A percentile compares a stretch with the other conserved stretches of the same genome.
Conservation (phyloP, 2,888 invertebrate genomes). For the Patella pellucida region DNA sequence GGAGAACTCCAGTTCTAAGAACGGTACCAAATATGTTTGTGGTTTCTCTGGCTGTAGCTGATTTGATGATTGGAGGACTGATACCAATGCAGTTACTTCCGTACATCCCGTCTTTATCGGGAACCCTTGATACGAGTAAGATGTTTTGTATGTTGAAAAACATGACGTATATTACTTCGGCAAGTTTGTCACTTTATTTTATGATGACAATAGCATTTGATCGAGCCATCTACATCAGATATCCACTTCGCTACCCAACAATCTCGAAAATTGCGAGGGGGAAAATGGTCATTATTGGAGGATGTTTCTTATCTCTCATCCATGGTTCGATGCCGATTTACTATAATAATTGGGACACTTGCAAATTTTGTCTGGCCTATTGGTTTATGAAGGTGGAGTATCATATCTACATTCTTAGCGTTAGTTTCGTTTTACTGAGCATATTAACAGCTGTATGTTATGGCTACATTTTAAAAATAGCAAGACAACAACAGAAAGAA, state of each 20-base stretch:
- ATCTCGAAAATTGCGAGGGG: neutral
- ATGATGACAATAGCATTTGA: slow-evolving; percentile 27
- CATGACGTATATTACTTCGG: slow-evolving; percentile 20
- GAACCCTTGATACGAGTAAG: slow-evolving; percentile 12
- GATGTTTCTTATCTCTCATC: neutral
- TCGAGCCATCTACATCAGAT: slow-evolving; percentile 15
- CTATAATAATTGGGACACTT: slow-evolving; percentile 12
- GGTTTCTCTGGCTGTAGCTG: slow-evolving; percentile 17
- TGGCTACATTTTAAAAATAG: slow-evolving; percentile 7
- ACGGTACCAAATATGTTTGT: slow-evolving; percentile 22
- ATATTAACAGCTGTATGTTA: neutral
- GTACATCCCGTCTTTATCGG: neutral
- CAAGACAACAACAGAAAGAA: neutral
- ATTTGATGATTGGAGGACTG: slow-evolving; percentile 20
- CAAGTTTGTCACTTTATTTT: slow-evolving; percentile 22
- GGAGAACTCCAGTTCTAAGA: neutral
- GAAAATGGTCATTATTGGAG: neutral
- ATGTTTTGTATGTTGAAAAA: slow-evolving; percentile 24
- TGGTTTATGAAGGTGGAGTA: slow-evolving; percentile 1
- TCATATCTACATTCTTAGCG: neutral
- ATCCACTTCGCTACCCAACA: neutral
- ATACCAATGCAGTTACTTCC: slow-evolving; percentile 19
- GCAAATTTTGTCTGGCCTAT: neutral
- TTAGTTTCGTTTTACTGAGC: neutral
- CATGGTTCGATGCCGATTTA: neutral